Evolutionary conservation across 2,113 vertebrate genomes (phyloP).

Genomic region (Lichenostomus cassidix): DNA sequence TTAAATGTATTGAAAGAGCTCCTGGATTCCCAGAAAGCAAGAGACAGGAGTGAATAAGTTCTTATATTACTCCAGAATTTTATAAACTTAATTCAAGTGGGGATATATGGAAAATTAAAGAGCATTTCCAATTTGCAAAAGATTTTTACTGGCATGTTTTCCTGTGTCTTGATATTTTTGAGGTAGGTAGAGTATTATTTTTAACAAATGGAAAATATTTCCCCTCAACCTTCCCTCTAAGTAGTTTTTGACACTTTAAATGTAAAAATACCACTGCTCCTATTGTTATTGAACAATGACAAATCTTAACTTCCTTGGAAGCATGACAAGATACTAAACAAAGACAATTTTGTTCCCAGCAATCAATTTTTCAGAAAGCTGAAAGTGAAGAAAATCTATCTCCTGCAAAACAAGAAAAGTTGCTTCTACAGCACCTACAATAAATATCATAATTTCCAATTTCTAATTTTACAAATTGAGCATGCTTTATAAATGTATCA

Average conservation of each 20-base stretch:
- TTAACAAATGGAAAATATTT: neutral
- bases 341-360: neutral
- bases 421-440: neutral
- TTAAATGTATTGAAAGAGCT: neutral
- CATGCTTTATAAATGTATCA: neutral
- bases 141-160: neutral
- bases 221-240: neutral
- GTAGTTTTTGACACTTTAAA: neutral
- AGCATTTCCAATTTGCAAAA: neutral
- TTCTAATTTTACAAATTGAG: neutral
- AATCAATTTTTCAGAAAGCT: neutral
- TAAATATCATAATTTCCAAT: neutral
- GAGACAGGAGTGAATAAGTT: neutral
- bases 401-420: neutral
- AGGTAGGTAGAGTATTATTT: neutral
- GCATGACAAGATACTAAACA: neutral
- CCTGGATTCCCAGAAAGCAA: neutral
- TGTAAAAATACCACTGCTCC: neutral
- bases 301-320: neutral
- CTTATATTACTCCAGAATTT: neutral
- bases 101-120: neutral
- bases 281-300: neutral
- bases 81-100: neutral
- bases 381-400: neutral
- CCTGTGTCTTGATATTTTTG: neutral